These are phyloP conservation scores for Agrotis ipsilon DNA, from an alignment of 2,888 invertebrate species.

Conservation along the genomic window DNA sequence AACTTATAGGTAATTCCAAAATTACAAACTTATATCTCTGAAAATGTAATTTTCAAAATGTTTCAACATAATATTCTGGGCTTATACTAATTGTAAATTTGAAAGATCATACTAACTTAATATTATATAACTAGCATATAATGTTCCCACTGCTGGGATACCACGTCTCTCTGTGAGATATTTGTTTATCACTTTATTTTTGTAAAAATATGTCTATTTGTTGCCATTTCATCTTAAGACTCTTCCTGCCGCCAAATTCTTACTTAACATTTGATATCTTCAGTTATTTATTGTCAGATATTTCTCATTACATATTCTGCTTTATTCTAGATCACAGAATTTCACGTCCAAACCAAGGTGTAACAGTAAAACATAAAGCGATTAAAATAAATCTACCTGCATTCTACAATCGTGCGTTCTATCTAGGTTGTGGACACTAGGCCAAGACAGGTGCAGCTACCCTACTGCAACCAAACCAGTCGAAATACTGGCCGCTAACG, in stretches of 20 bases:
- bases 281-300: background rate
- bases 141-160: no score
- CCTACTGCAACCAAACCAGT: slow-evolving; percentile 61
- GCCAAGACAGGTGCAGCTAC: slow-evolving; percentile 58
- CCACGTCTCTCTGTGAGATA: no score
- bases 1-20: no score
- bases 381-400: slow-evolving; percentile 51
- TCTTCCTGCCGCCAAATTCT: background rate
- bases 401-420: slow-evolving; percentile 50
- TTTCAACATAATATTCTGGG: no score
- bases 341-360: slow-evolving; percentile 29
- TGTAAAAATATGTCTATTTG: no score
- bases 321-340: slow-evolving; percentile 2
- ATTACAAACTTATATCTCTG: background rate
- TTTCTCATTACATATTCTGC: no score
- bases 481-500: slow-evolving; percentile 61
- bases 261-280: background rate
- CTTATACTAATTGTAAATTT: background rate
- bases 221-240: no score
- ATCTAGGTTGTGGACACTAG: slow-evolving; percentile 59
- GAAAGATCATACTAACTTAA: no score
- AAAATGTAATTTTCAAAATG: background rate
- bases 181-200: no score
- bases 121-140: no score
- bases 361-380: slow-evolving; percentile 48